Base-by-base conservation (phyloP, 1,140 invertebrate genomes). In the Carcinoscorpius rotundicauda region DNA sequence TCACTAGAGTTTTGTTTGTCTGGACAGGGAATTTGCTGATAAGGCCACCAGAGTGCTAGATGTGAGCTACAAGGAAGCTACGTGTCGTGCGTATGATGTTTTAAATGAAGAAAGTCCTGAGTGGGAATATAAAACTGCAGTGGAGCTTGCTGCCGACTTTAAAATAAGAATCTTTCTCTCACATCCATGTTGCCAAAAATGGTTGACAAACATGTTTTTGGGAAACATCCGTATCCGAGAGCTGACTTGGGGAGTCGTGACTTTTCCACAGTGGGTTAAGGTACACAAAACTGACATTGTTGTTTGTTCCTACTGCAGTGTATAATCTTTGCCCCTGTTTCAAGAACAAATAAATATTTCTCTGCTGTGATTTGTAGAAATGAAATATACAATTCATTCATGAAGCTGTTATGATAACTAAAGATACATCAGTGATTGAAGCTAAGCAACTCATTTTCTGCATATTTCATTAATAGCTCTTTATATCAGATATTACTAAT, bases 161-260 rank as follows among this genome's bases (percentile, higher is more conserved):
- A 67, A 69, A 62, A 69, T 67, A 52, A 60, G 67, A n/a, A 67
- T 62, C 9, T 79, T 79, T 69, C 72, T 79, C 9, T 76, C 78
- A n/a, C 78, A 79, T 68, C 73, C 76, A 6, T 78, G 76, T 61
- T 79, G 78, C 69, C 78, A 79, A 69, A 76, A 76, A 67, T 78
- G 76, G 74, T 68, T 79, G 9, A 75, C 73, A 0, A 73, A 74
- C 52, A 68, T 73, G 50, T 75, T 78, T 67, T 70, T 73, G 63
- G 78, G 78, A 5, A 68, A 72, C 50, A 75, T 79, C 51, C 71
- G 73, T 57, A 70, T 78, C 3, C 70, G 75, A 62, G 77, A 78
- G 49, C 62, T 77, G 4, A 73, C 73, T 55, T 75, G 71, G 71
- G 76, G 76, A 10, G 60, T 71, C 0, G 61, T 73, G 29, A 68